Evolutionary conservation across 2,797 vertebrate species (phyloP), one percentile per base, ranked within the genome.

Genomic region (Schizopygopsis malacanthus): DNA sequence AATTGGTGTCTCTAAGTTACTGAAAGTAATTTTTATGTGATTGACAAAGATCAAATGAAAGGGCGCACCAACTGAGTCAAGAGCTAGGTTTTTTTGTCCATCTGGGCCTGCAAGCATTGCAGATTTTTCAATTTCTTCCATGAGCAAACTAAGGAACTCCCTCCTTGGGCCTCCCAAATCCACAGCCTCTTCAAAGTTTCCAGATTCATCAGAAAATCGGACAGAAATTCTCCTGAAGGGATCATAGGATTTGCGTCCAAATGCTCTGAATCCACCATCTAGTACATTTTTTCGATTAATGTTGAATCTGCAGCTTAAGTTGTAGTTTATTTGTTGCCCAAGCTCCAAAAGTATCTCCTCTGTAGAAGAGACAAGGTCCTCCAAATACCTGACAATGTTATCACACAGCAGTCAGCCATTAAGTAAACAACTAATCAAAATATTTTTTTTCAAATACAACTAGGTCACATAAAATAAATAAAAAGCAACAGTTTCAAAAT

Each of bases 181-280:
- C 2, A 43, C 69, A 22, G 39, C 69, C 69, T 71, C 69, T 22
- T 71, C 69, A 70, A 70, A 70, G n/a, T 71, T 13, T 43, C 69
- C 11, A 43, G 18, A 71, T 71, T 71, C 39, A 71, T 71, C 69
- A 22, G 50, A 77, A 6, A 77, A 56, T 56, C 50, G 2, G 1
- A 56, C 50, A 22, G 73, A 77, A 77, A 77, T 39, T n/a, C 18
- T 77, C 12, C 54, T 39, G 52, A 39, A 77, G 1, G 73, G 18
- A 56, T 56, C 15, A 6, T 39, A 39, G 50, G 28, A 56, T 33
- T 76, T 52, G 4, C 47, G 9, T 50, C 16, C 18, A 28, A 76
- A 75, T 28, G 72, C 72, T 75, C 47, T 76, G 9, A 76, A 33
- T 22, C 47, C 45, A 76, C 73, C 73, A 22, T 76, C 73, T 18